Conservation (phyloP, 2,888 invertebrate genomes). For the Cacoxenus indagator region DNA sequence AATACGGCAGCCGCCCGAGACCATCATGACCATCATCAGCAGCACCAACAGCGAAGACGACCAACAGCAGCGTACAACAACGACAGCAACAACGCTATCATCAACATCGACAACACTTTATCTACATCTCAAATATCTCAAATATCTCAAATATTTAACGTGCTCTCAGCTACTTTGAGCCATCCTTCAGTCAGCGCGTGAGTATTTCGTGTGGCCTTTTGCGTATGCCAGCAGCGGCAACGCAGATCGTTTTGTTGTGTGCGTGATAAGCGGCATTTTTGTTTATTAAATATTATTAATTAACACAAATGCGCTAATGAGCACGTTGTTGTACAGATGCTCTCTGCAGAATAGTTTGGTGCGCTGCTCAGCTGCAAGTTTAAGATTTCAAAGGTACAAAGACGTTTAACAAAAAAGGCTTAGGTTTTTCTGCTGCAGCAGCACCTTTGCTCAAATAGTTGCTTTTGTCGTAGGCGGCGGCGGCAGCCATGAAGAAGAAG, state of each 20-base stretch:
- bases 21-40: not conserved
- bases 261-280: slow-evolving; percentile 38
- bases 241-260: not conserved
- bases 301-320: slow-evolving; percentile 35
- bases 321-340: not conserved
- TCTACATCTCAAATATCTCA: slow-evolving; percentile 58
- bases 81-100: not conserved
- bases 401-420: not conserved
- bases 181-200: slow-evolving; percentile 32
- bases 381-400: slow-evolving; percentile 44
- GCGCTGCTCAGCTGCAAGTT: slow-evolving; percentile 32
- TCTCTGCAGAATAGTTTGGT: not conserved
- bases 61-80: slow-evolving; percentile 5
- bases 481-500: slow-evolving; percentile 28
- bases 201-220: slow-evolving; percentile 28
- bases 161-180: slow-evolving; percentile 35
- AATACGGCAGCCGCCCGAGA: not conserved
- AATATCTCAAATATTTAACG: slow-evolving; percentile 47
- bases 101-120: slow-evolving; percentile 35
- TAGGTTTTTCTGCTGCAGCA: slow-evolving; percentile 24
- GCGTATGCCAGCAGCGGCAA: slow-evolving; percentile 12
- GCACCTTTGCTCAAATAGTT: slow-evolving; percentile 18
- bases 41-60: slow-evolving; percentile 32
- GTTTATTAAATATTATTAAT: slow-evolving; percentile 61
- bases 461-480: slow-evolving; percentile 36